Evolutionary conservation across 2,113 vertebrate genomes (phyloP).

Genomic region (Callorhinus ursinus): DNA sequence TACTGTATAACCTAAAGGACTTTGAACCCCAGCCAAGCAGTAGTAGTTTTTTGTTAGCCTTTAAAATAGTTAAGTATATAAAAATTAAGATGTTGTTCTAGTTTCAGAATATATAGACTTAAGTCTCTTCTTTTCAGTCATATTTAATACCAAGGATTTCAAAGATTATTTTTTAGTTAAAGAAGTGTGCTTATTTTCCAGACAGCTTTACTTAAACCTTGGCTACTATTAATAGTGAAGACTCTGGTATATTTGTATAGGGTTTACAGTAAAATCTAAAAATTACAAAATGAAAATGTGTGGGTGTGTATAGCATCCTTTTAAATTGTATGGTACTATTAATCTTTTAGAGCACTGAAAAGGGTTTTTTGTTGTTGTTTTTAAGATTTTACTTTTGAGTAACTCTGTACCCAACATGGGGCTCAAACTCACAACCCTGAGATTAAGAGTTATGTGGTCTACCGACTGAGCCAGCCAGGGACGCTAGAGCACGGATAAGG

Average conservation of each 20-base stretch:
- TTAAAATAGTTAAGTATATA: neutral
- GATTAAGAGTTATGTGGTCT: neutral
- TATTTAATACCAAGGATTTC: slow-evolving; percentile 35
- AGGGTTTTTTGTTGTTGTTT: neutral
- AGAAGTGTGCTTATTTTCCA: slow-evolving; percentile 22
- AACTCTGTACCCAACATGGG: neutral
- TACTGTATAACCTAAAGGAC: neutral
- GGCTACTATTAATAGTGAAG: slow-evolving; percentile 18
- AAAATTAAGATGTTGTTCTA: neutral
- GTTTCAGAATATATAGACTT: neutral
- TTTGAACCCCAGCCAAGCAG: slow-evolving; percentile 36
- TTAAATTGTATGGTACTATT: neutral
- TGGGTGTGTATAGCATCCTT: neutral
- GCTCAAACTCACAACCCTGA: neutral
- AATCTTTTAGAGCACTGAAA: neutral
- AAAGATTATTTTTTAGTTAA: slow-evolving; percentile 42
- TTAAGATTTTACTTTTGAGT: neutral
- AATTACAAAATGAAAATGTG: neutral
- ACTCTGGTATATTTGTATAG: neutral
- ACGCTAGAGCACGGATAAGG: neutral
- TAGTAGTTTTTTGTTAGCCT: slow-evolving; percentile 33
- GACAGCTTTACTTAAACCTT: slow-evolving; percentile 12
- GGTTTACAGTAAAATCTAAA: slow-evolving; percentile 40
- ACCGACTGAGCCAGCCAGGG: neutral
- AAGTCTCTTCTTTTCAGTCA: neutral